Evolutionary conservation across 2,888 invertebrate species (phyloP), one percentile per base, ranked within the genome.

Genomic region (Platypus cylindrus): DNA sequence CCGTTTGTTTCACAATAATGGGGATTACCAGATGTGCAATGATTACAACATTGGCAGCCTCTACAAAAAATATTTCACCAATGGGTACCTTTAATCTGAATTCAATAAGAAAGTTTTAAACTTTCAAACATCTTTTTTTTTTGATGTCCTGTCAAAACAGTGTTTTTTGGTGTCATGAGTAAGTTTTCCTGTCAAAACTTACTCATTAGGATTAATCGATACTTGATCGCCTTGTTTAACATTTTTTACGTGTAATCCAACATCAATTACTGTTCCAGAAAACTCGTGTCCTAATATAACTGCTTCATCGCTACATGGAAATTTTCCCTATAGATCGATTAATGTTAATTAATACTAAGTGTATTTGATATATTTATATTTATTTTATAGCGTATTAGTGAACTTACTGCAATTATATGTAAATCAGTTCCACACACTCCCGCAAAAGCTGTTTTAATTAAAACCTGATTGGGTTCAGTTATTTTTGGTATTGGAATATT

Each of bases 361-460:
- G n/a, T n/a, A n/a, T n/a, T n/a, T n/a, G n/a, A n/a, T n/a, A n/a
- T n/a, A n/a, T n/a, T n/a, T n/a, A n/a, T n/a, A n/a, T 22, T 22
- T n/a, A n/a, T n/a, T 22, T 22, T 22, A n/a, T 8, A n/a, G 7
- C 8, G 8, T 22, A 22, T 22, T 22, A 32, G 31, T 23, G 18
- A 41, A 50, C 28, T 48, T 62, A 77, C 78, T 60, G 71, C 67
- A 8, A 78, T 61, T 32, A 78, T 74, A 46, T 78, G 78, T 2
- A 79, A 56, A 55, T 79, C 78, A 1, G 78, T 78, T 0, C 78
- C 78, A 48, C 78, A 79, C 13, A 78, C 60, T 1, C 78, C 78
- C 0, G 76, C 59, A 48, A 70, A 77, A 8, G 71, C 67, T 0
- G 78, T 74, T 50, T 65, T 69, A 1, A 79, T 62, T 2, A 77